Percentiles rank a stretch among this genome's conserved stretches.
These are phyloP conservation scores for Drosophila kurseongensis DNA, from an alignment of 1,140 invertebrate species.

Conservation along the genomic window DNA sequence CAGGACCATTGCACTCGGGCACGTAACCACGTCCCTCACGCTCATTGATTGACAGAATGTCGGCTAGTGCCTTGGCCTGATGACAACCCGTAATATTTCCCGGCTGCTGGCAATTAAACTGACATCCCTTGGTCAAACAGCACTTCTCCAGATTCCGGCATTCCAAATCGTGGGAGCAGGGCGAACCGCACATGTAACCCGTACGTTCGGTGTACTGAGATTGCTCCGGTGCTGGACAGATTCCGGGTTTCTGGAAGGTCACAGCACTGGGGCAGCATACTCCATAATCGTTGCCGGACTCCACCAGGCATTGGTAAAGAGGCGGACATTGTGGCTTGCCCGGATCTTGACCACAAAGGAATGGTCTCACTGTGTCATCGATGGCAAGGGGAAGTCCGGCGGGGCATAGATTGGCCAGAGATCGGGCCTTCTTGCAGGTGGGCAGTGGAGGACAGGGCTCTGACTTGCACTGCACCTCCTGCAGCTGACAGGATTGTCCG, in stretches of 20 bases:
- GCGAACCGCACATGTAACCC: slow-evolving; percentile 86
- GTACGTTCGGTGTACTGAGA: slow-evolving; percentile 76
- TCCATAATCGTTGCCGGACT: slow-evolving; percentile 92
- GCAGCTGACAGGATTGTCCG: slow-evolving; percentile 90
- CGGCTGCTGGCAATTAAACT: slow-evolving; percentile 88
- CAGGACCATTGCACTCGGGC: slow-evolving; percentile 89
- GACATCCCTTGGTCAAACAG: slow-evolving; percentile 89
- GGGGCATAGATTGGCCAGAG: slow-evolving; percentile 91
- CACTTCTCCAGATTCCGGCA: slow-evolving; percentile 93
- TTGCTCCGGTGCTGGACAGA: slow-evolving; percentile 87
- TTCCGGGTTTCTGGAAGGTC: slow-evolving; percentile 90
- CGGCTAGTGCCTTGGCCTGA: slow-evolving; percentile 91
- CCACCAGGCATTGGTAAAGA: slow-evolving; percentile 91
- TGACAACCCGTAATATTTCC: slow-evolving; percentile 90
- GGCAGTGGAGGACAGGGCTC: slow-evolving; percentile 93
- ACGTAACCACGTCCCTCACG: slow-evolving; percentile 92
- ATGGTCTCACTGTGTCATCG: slow-evolving; percentile 90
- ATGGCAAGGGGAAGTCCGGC: slow-evolving; percentile 92
- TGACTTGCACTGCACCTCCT: slow-evolving; percentile 90
- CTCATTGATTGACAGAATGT: slow-evolving; percentile 91
- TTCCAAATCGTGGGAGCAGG: slow-evolving; percentile 91
- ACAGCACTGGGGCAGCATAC: slow-evolving; percentile 93
- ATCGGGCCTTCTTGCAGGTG: slow-evolving; percentile 91
- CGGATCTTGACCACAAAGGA: slow-evolving; percentile 91
- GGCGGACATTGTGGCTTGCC: slow-evolving; percentile 93